Percentiles rank a stretch among this genome's conserved stretches.
phyloP scores from a whole-genome alignment of 2,888 invertebrate genomes.

The Chrysotoxum bicinctum region DNA sequence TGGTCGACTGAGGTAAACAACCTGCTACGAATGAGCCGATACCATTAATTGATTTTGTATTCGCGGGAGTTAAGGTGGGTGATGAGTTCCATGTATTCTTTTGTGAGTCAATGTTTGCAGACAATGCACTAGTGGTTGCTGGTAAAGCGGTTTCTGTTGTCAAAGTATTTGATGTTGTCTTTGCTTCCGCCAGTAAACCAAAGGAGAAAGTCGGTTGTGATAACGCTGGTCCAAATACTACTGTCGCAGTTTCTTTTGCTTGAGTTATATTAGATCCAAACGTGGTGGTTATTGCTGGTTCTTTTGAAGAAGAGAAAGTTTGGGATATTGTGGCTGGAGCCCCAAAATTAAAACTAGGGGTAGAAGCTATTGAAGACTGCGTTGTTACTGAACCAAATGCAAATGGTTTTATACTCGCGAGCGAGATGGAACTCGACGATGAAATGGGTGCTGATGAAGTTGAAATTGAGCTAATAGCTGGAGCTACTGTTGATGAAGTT shows the following conservation, averaged over 20 bases:
- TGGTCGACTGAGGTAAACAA: not conserved
- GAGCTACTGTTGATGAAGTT: not conserved
- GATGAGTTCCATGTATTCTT: slow-evolving; percentile 10
- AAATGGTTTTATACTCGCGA: slow-evolving; percentile 25
- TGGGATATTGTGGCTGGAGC: not conserved
- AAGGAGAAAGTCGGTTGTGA: slow-evolving; percentile 35
- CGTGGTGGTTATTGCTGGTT: not conserved
- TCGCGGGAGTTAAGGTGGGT: not conserved
- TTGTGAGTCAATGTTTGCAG: slow-evolving; percentile 49
- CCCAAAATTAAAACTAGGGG: slow-evolving; percentile 41
- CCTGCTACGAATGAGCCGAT: not conserved
- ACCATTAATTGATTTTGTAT: not conserved
- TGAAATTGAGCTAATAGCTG: slow-evolving; percentile 8
- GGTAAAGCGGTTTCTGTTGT: slow-evolving; percentile 3
- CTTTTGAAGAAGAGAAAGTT: not conserved
- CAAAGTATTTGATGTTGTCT: slow-evolving; percentile 1
- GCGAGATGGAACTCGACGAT: not conserved
- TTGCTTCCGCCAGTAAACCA: slow-evolving; percentile 39
- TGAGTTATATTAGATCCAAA: slow-evolving; percentile 34
- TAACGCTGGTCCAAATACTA: slow-evolving; percentile 16
- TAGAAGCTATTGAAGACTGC: not conserved
- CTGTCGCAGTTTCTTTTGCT: not conserved
- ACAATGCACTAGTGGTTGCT: slow-evolving; percentile 1
- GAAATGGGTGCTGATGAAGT: not conserved
- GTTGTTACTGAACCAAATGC: slow-evolving; percentile 24